Base-by-base conservation (phyloP, 1,140 invertebrate species). In the Heliconius hewitsoni region DNA sequence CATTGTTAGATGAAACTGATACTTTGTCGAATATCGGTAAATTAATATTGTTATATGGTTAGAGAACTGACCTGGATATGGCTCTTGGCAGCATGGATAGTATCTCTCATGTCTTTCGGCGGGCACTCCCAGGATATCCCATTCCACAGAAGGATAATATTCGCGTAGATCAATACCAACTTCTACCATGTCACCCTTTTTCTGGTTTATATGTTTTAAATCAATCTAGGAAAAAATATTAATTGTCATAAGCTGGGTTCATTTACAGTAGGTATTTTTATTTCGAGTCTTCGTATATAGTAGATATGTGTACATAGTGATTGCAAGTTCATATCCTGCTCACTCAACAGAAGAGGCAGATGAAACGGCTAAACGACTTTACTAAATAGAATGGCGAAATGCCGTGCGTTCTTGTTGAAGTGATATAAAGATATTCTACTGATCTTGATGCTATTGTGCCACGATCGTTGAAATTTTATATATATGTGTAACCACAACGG, bases 111-210 rank as follows among this genome's bases (percentile, higher is more conserved):
- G 98, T 66, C 98, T 96, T 95, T 98, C 96, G 72, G 99, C 97
- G 57, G 98, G 97, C 1, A 99, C 99, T 18, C 97, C 96, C 13
- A 99, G 95, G 80, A 99, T 98, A 90, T 99, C 99, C 99, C 99
- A 99, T 91, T 99, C 99, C 0, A 99, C 98, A 81, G 98, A 99
- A 0, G 98, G 98, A 94, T 99, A 99, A 90, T 98, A 99, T 86
- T 99, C 98, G 18, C 97, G 95, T n/a, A 99, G 95, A 93, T 99
- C 98, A 82, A 99, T 99, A 71, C 98, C 98, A 9, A 98, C 96
- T 83, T 98, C 96, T 3, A 98, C 98, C 93, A 98, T 96, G 84
- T 97, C 96, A 1, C 97, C 97, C 72, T 95, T 95, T 86, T 96
- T 96, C 93, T 98, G 97, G 90, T 98, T 98, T 78, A 98, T 98